Evolutionary conservation across 2,888 invertebrate genomes (phyloP), one percentile per base, ranked within the genome.

Genomic region (Hecatera dysodea): DNA sequence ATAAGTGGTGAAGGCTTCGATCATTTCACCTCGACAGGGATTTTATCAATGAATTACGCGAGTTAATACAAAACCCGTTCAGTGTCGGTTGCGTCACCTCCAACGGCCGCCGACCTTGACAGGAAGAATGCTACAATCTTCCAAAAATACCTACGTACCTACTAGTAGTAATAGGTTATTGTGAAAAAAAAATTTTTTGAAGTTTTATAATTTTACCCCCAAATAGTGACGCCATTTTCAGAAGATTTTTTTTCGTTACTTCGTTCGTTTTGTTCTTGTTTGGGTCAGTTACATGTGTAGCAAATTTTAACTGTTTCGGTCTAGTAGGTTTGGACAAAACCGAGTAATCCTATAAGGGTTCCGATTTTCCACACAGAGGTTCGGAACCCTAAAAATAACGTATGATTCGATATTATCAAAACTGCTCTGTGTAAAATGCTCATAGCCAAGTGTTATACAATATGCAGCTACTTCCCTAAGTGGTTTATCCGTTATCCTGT

Each of bases 401-500:
- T 65, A 72, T 77, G 48, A 33, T 77, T 57, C 48, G 64, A 62
- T 64, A 61, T 65, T 68, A 57, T 75, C 44, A 33, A 69, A 60
- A 77, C 67, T 33, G 72, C 72, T 75, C 68, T 64, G 29, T 63
- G 27, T 72, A 52, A 75, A 65, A 46, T 80, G 44, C 65, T 63
- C 56, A 48, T 27, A 53, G 29, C 61, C 53, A 72, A 68, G 48
- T 81, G 46, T 77, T 67, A 29, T 71, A 60, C 53, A 66, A 52
- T 55, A 42, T 52, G 57, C 55, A 48, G 56, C 67, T 42, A 68
- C 90, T 90, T 92, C 92, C 90, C 88, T 92, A 90, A 94, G 93
- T 93, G 91, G 90, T 90, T 92, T 91, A 93, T 92, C 92, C 92
- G 90, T 89, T 92, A 90, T 91, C 89, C 90, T 87, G 87, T 83